Evolutionary conservation across 2,797 vertebrate species (phyloP).

Genomic region (Takifugu rubripes): DNA sequence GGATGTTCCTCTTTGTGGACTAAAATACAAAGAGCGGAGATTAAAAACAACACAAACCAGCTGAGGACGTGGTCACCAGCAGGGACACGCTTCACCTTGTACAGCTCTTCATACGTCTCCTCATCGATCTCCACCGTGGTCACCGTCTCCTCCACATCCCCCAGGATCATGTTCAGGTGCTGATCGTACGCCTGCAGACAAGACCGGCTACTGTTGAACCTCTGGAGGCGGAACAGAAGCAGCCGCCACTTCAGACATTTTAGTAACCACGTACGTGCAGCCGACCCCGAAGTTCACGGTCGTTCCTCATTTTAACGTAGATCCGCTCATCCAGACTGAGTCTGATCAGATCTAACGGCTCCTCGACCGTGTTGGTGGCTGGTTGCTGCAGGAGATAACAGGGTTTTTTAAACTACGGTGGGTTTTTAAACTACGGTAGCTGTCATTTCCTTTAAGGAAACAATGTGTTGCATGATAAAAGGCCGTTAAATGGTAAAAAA

Average conservation of each 20-base stretch:
- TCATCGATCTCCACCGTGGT: slow-evolving; percentile 99
- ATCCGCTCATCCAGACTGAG: slow-evolving; percentile 96
- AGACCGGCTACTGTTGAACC: not conserved
- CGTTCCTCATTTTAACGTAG: slow-evolving; percentile 99
- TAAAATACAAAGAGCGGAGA: slow-evolving; percentile 42
- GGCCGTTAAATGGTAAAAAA: too few relatives aligned
- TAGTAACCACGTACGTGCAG: slow-evolving; percentile 82
- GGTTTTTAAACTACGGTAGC: too few relatives aligned
- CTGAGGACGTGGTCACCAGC: too few relatives aligned
- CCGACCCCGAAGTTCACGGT: slow-evolving; percentile 91
- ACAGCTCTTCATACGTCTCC: slow-evolving; percentile 98
- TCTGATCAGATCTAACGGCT: slow-evolving; percentile 94
- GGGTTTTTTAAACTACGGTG: not conserved
- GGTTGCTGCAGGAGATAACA: slow-evolving; percentile 78
- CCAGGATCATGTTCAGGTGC: slow-evolving; percentile 98
- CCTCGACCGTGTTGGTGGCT: slow-evolving; percentile 93
- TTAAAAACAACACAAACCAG: not conserved
- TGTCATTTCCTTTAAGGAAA: too few relatives aligned
- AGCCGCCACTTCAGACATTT: too few relatives aligned
- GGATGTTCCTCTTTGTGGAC: slow-evolving; percentile 99
- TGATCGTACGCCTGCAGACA: slow-evolving; percentile 91
- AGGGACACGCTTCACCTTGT: slow-evolving; percentile 79
- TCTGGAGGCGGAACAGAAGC: accelerated
- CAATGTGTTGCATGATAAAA: too few relatives aligned
- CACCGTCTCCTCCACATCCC: slow-evolving; percentile 97